Evolutionary conservation across 2,113 vertebrate species (phyloP).

Genomic region (Peromyscus californicus): DNA sequence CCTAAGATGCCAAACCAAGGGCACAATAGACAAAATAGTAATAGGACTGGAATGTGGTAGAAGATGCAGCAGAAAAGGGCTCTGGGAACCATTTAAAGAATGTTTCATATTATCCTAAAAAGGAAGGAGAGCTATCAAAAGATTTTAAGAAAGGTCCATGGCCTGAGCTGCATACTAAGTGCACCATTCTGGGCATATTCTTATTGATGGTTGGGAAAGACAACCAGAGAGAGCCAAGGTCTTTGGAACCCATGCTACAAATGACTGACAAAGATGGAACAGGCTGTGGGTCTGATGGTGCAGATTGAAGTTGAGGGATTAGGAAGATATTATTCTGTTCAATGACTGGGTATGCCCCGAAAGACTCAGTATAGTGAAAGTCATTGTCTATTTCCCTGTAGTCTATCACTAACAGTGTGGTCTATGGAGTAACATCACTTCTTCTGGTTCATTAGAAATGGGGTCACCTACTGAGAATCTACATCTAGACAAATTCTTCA

Average conservation of each 20-base stretch:
- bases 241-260: neutral
- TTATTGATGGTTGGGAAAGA: neutral
- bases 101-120: neutral
- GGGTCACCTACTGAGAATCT: neutral
- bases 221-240: neutral
- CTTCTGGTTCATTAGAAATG: neutral
- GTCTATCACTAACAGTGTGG: neutral
- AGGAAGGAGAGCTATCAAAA: neutral
- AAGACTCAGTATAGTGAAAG: neutral
- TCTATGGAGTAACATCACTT: neutral
- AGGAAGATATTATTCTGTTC: neutral
- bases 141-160: neutral
- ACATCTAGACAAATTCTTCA: neutral
- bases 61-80: neutral
- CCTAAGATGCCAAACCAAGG: neutral
- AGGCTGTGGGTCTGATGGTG: neutral
- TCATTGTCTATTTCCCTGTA: neutral
- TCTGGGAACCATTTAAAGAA: neutral
- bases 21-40: neutral
- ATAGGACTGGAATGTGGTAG: neutral
- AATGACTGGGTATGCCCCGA: neutral
- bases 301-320: neutral
- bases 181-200: neutral
- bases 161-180: conserved; percentile 1
- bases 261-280: neutral